Evolutionary conservation across 2,888 invertebrate species (phyloP), one percentile per base, ranked within the genome.

Genomic region (Torymus auratus): DNA sequence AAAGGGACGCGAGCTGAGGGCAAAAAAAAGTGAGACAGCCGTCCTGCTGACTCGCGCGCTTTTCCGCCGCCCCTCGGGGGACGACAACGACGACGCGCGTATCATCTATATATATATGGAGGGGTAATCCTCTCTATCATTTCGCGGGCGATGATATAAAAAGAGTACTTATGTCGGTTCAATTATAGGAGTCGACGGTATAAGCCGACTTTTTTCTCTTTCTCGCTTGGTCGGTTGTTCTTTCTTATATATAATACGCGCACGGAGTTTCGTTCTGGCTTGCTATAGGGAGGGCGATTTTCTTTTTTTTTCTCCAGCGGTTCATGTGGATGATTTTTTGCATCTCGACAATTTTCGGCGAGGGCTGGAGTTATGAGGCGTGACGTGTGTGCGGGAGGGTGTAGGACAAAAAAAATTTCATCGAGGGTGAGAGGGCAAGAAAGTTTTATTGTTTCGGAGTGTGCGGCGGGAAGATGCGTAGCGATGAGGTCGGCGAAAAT

Each of bases 51-150:
- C 69, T 79, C 74, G 70, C 50, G 72, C 64, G 55, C 50, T 60
- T 15, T 23, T 20, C 41, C 58, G 41, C 12, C 58, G 11, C 58
- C 58, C 58, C 41, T 20, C 2, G 1, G 41, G 41, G 41, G 41
- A 41, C n/a, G 41, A 10, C 5, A 7, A 41, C 41, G 41, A 41
- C 41, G 41, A 41, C 41, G 41, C 41, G 41, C 41, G 41, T 41
- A 41, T 41, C 41, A 41, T 41, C 55, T 41, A 13, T 55, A 61
- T 58, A 52, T 58, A 70, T 58, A 65, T 53, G 58, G 53, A 13
- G 41, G 15, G 86, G 84, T 89, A 88, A 89, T 89, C 89, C 87
- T 86, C 88, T 88, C 87, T 86, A 88, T 89, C 88, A 88, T 89
- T 88, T 88, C 87, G 83, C 58, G 85, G 41, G 85, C 86, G 85